These are phyloP conservation scores for Oscheius onirici DNA, from an alignment of 2,888 invertebrate genomes.

Conservation along the genomic window DNA sequence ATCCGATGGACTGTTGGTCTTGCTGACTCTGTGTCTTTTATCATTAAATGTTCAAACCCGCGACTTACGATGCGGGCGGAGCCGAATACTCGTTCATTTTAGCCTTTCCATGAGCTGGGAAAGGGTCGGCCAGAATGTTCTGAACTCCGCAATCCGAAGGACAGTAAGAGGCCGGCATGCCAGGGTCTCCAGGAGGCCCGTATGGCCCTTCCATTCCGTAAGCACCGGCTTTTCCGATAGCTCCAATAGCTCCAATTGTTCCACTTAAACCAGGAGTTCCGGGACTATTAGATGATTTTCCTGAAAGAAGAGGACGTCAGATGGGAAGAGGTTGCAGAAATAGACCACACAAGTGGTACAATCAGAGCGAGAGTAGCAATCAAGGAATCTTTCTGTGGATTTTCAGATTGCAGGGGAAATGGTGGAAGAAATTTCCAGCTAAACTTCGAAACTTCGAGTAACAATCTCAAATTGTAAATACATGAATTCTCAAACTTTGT, in stretches of 20 bases:
- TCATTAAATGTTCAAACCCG: not conserved
- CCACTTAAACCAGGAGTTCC: constrained; percentile 62
- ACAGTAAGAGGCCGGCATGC: constrained; percentile 55
- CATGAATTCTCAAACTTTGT: too few relatives aligned
- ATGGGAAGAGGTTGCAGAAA: not conserved
- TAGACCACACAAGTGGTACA: too few relatives aligned
- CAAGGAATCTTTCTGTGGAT: too few relatives aligned
- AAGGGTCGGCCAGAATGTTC: constrained; percentile 46
- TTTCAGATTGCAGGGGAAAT: too few relatives aligned
- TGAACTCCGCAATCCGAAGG: constrained; percentile 62
- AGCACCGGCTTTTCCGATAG: constrained; percentile 55
- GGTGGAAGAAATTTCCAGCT: too few relatives aligned
- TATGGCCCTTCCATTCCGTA: constrained; percentile 62
- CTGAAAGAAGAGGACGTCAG: constrained; percentile 1
- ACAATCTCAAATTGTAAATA: too few relatives aligned
- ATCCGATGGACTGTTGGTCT: constrained; percentile 1
- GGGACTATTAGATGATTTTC: constrained; percentile 52
- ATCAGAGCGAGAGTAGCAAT: too few relatives aligned
- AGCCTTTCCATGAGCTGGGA: not conserved
- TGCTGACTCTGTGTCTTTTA: not conserved
- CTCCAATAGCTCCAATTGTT: constrained; percentile 59
- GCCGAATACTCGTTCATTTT: not conserved
- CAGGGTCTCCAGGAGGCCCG: constrained; percentile 69
- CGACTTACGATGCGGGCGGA: not conserved
- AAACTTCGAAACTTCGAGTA: too few relatives aligned